A percentile compares a stretch with the other conserved stretches of the same genome.
Conservation (phyloP, 2,888 invertebrate genomes). For the Rhogogaster chlorosoma region DNA sequence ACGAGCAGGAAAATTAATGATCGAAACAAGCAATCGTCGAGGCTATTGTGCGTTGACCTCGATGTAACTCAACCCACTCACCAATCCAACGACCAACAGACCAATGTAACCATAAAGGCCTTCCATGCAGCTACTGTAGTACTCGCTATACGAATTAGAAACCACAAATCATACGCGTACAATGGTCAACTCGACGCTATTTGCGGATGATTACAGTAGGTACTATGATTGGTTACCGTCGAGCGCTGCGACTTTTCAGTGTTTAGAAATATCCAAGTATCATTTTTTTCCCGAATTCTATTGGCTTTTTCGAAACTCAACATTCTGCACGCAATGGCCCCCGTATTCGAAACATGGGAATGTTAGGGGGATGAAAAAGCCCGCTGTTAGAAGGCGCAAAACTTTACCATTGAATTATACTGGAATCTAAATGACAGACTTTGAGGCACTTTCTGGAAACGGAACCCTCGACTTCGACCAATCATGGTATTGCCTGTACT, state of each 20-base stretch:
- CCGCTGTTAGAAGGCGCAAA: neutral
- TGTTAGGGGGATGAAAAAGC: neutral
- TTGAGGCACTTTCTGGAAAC: neutral
- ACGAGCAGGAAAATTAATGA: slow-evolving; percentile 39
- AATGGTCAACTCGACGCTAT: slow-evolving; percentile 2
- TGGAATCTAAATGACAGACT: neutral
- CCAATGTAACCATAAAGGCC: slow-evolving; percentile 20
- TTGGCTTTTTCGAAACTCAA: neutral
- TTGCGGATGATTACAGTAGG: neutral
- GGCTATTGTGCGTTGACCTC: slow-evolving; percentile 41
- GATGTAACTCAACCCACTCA: slow-evolving; percentile 29
- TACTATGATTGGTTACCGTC: neutral
- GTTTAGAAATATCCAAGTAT: neutral
- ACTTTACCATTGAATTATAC: neutral
- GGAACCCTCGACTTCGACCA: neutral
- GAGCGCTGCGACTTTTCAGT: neutral
- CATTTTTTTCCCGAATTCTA: neutral
- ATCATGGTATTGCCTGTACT: neutral
- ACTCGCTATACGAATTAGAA: slow-evolving; percentile 23
- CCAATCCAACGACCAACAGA: neutral
- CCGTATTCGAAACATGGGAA: neutral
- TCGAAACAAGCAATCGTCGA: slow-evolving; percentile 29
- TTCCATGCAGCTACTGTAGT: neutral
- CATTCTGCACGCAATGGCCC: neutral
- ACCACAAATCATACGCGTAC: slow-evolving; percentile 22